Evolutionary conservation across 2,888 invertebrate species (phyloP), one percentile per base, ranked within the genome.

Genomic region (Brachylomia viminalis): DNA sequence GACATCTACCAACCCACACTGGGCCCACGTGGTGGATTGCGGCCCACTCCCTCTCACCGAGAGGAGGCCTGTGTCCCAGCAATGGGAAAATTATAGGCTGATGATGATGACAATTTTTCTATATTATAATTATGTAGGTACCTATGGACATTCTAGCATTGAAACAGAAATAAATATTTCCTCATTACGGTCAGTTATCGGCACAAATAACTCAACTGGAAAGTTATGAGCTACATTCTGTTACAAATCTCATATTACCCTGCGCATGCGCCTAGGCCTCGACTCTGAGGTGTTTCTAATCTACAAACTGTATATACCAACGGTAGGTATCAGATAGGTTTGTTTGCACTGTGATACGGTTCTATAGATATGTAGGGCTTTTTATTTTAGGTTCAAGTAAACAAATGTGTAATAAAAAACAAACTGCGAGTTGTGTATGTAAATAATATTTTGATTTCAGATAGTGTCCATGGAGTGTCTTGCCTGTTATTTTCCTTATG

Each of bases 221-320:
- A 86, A 88, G 84, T 79, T 76, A 69, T 72, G 83, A 67, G 66
- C 77, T 81, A 84, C 79, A 83, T 87, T 75, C 74, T 52, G 58
- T 67, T 65, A n/a, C 52, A 65, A 49, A 72, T 81, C 77, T 73
- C 80, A 59, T 42, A 52, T 81, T 82, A 79, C 77, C 52, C 30
- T 61, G 67, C 56, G 65, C 33, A 33, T 49, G 30, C 59, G 30
- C 27, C n/a, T 54, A 62, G 61, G 72, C 66, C 75, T 69, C 86
- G 70, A 64, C 62, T 72, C 67, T 66, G 49, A 71, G 59, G 47
- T 56, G 71, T 84, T 83, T 86, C 59, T 75, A 70, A 61, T 72
- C 62, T 70, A 68, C 49, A 27, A n/a, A 68, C 54, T 20, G 30
- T 54, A 17, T 84, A n/a, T 38, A 30, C 45, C 20, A 20, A 45